Evolutionary conservation across 1,140 invertebrate species (phyloP).

Genomic region (Vanessa atalanta): DNA sequence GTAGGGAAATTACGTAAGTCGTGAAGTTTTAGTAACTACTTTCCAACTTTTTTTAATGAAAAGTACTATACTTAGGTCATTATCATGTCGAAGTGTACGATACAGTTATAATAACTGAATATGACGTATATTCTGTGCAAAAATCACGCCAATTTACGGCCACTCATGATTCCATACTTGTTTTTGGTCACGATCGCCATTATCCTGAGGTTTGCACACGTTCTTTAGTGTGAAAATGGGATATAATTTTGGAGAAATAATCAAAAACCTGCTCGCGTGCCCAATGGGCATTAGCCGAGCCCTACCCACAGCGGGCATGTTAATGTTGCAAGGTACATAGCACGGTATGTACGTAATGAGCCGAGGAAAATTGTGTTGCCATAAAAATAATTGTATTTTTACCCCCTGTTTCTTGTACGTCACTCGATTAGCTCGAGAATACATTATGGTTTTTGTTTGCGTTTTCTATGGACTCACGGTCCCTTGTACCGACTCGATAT

Average conservation of each 20-base stretch:
- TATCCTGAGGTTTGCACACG: constrained; percentile 36
- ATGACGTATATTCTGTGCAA: constrained; percentile 29
- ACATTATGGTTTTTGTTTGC: constrained; percentile 33
- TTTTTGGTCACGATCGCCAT: constrained; percentile 63
- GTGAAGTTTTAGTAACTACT: too few species aligned
- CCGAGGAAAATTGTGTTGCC: constrained; percentile 77
- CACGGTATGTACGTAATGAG: constrained; percentile 75
- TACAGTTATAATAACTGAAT: constrained; percentile 24
- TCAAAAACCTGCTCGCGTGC: constrained; percentile 76
- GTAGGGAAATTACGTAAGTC: background rate
- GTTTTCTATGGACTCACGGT: constrained; percentile 18
- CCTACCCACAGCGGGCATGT: constrained; percentile 68
- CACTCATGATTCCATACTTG: constrained; percentile 41
- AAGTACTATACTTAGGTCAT: too few species aligned
- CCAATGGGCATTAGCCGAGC: constrained; percentile 70
- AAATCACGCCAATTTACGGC: constrained; percentile 39
- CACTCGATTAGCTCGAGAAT: constrained; percentile 51
- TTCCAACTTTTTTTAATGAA: too few species aligned
- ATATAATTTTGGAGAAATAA: constrained; percentile 79
- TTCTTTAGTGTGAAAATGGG: constrained; percentile 76
- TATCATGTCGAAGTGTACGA: too few species aligned
- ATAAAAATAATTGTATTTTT: constrained; percentile 78
- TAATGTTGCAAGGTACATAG: constrained; percentile 70
- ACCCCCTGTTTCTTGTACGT: constrained; percentile 57
- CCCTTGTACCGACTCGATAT: constrained; percentile 24